Conservation (phyloP, 2,113 vertebrate species). For the Lontra canadensis region DNA sequence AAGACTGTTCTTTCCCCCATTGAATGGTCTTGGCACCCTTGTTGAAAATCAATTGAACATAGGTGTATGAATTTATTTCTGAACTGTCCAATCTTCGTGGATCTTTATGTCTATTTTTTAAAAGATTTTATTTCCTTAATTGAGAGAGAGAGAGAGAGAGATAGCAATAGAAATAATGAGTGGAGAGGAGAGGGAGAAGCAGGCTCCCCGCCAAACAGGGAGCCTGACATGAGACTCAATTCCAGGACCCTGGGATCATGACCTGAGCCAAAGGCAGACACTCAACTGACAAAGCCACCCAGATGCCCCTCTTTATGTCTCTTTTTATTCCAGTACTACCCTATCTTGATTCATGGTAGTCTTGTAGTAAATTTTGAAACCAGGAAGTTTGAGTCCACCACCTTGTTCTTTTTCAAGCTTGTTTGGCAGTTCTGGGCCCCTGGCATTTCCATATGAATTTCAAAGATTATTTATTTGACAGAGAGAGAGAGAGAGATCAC, state of each 20-base stretch:
- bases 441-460: not conserved
- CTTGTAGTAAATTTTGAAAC: constrained; percentile 20
- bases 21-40: not conserved
- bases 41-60: not conserved
- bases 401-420: not conserved
- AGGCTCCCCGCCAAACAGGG: too few relatives aligned
- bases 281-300: too few relatives aligned
- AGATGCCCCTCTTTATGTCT: not conserved
- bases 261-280: too few relatives aligned
- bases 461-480: not conserved
- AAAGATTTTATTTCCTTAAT: too few relatives aligned
- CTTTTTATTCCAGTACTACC: not conserved
- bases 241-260: too few relatives aligned
- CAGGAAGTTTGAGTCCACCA: not conserved
- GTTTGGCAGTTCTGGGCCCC: not conserved
- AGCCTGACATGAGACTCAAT: too few relatives aligned
- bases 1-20: not conserved
- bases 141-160: too few relatives aligned
- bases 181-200: too few relatives aligned
- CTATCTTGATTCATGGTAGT: not conserved
- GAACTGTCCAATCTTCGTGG: not conserved
- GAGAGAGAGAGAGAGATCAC: too few relatives aligned
- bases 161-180: too few relatives aligned
- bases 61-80: not conserved
- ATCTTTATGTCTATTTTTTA: not conserved